Evolutionary conservation across 2,888 invertebrate genomes (phyloP).

Genomic region (Hydropsyche betteni): DNA sequence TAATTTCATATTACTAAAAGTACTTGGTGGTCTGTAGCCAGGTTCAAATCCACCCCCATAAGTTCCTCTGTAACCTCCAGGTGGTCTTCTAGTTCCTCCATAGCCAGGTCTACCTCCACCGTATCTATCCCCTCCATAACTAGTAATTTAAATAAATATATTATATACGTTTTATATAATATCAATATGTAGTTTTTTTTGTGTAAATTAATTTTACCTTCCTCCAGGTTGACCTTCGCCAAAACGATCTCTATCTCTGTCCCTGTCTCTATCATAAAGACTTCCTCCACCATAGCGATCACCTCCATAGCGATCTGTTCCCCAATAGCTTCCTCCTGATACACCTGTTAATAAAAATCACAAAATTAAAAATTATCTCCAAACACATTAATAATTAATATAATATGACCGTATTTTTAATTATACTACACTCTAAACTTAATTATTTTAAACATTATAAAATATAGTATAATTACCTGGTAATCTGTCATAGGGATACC

Average conservation of each 20-base stretch:
- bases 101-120: conserved; percentile 53
- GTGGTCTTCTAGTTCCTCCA: conserved; percentile 43
- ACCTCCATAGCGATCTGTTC: conserved; percentile 51
- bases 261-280: conserved; percentile 60
- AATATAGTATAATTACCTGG: conserved; percentile 41
- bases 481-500: conserved; percentile 50
- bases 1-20: conserved; percentile 3
- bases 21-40: conserved; percentile 50
- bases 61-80: conserved; percentile 52
- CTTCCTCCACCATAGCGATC: conserved; percentile 53
- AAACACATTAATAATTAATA: conserved; percentile 36
- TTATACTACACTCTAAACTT: not conserved
- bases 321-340: conserved; percentile 48
- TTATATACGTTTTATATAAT: not conserved
- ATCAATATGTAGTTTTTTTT: too few species aligned
- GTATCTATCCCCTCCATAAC: conserved; percentile 53
- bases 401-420: not conserved
- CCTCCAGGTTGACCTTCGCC: conserved; percentile 54
- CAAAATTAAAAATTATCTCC: not conserved
- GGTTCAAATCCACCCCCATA: conserved; percentile 49
- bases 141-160: not conserved
- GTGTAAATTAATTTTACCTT: conserved; percentile 47
- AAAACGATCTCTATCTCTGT: conserved; percentile 53
- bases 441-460: not conserved
- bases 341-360: conserved; percentile 43